phyloP scores from a whole-genome alignment of 2,113 vertebrate species.

The Menidia beryllina region DNA sequence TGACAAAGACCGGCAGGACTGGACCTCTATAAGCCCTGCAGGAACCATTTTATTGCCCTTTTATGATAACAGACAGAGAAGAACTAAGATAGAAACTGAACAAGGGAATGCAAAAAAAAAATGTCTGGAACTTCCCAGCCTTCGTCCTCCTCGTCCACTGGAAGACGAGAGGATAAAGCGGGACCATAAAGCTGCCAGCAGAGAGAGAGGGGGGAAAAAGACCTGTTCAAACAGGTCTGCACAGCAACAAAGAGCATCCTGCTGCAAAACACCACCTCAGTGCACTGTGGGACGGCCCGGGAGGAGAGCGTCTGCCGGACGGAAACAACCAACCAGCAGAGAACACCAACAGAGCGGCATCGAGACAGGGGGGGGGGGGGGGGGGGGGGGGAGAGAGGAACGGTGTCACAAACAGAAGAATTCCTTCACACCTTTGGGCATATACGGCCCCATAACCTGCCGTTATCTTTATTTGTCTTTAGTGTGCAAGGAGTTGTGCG shows the following conservation, averaged over 20 bases:
- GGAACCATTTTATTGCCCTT: background rate
- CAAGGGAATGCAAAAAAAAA: background rate
- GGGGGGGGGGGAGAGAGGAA: background rate
- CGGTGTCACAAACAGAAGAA: constrained; percentile 20
- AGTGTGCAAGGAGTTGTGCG: constrained; percentile 21
- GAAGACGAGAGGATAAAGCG: constrained; percentile 74
- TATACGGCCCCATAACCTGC: background rate
- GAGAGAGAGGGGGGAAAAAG: constrained; percentile 43
- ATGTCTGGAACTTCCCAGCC: constrained; percentile 76
- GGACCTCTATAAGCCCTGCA: too few relatives aligned
- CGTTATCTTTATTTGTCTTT: background rate
- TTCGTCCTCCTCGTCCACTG: constrained; percentile 55
- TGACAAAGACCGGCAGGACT: too few relatives aligned
- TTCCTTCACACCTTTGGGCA: constrained; percentile 17
- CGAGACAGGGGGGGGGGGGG: background rate
- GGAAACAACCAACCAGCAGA: constrained; percentile 30
- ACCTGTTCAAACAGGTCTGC: constrained; percentile 81
- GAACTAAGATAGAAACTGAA: background rate
- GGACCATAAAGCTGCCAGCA: constrained; percentile 68
- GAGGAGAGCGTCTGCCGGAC: constrained; percentile 28
- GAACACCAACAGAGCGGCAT: constrained; percentile 7
- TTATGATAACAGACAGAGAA: constrained; percentile 4
- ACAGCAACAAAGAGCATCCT: constrained; percentile 79
- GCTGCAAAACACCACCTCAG: constrained; percentile 59
- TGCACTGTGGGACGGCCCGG: constrained; percentile 40